These are phyloP conservation scores for Cyclopterus lumpus DNA, from an alignment of 2,797 vertebrate genomes.

Conservation along the genomic window DNA sequence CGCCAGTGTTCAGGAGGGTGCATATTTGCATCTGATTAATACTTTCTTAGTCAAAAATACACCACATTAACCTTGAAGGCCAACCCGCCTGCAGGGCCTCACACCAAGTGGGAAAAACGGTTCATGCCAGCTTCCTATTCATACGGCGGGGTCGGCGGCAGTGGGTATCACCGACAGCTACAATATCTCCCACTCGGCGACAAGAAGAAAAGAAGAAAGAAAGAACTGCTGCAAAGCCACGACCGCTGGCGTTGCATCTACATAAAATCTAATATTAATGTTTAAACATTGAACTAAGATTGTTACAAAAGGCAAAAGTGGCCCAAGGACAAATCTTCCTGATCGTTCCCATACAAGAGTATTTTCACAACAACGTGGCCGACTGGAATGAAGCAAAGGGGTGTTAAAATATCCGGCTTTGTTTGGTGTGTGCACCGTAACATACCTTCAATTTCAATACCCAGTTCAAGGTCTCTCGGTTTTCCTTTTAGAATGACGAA, in stretches of 20 bases:
- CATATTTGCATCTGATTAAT: conserved; percentile 14
- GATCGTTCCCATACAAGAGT: background rate
- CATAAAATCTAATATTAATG: background rate
- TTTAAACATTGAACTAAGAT: background rate
- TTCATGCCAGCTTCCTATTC: background rate
- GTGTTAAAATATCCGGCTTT: too few relatives aligned
- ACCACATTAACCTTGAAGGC: background rate
- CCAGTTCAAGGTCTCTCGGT: too few relatives aligned
- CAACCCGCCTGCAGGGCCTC: background rate
- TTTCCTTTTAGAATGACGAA: too few relatives aligned
- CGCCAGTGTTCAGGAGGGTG: background rate
- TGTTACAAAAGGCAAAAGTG: background rate
- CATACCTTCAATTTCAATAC: too few relatives aligned
- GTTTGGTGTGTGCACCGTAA: too few relatives aligned
- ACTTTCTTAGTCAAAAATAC: background rate
- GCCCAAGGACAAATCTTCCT: background rate
- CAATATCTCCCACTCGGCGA: background rate
- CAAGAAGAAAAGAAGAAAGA: background rate
- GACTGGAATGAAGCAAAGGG: background rate
- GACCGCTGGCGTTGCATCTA: background rate
- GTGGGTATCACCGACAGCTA: background rate
- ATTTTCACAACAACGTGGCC: background rate
- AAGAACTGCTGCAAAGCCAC: background rate
- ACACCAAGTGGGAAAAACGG: background rate
- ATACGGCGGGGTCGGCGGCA: background rate